These are phyloP conservation scores for Lutjanus erythropterus DNA, from an alignment of 2,113 vertebrate genomes.

Conservation along the genomic window DNA sequence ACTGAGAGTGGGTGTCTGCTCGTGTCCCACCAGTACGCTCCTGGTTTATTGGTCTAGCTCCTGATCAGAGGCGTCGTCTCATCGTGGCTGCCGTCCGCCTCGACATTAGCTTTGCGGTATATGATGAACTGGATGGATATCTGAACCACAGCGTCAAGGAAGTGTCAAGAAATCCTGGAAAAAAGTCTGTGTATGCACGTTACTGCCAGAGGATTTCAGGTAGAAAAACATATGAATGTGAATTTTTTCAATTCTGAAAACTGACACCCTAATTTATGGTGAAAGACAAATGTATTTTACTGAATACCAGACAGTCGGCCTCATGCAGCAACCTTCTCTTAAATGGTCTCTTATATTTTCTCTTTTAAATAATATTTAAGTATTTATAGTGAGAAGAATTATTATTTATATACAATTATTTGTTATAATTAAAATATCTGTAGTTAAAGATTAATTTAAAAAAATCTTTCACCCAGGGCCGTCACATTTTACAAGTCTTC, in stretches of 20 bases:
- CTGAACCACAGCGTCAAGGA: constrained; percentile 76
- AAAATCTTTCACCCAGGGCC: too few species aligned
- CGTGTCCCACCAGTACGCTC: constrained; percentile 4
- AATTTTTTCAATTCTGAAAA: neutral
- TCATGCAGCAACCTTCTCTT: too few species aligned
- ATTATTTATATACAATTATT: too few species aligned
- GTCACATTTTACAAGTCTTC: too few species aligned
- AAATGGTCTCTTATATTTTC: too few species aligned
- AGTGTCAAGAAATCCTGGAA: neutral
- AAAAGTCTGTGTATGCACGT: neutral
- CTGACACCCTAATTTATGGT: neutral
- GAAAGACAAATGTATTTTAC: neutral
- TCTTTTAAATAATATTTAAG: too few species aligned
- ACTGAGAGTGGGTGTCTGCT: constrained; percentile 10
- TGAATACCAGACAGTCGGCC: neutral
- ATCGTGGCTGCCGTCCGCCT: neutral
- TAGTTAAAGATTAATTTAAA: too few species aligned
- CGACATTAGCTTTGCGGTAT: constrained; percentile 64
- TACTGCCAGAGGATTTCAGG: too few species aligned
- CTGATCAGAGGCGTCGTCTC: constrained; percentile 76
- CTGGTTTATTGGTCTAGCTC: constrained; percentile 23
- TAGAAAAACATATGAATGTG: neutral
- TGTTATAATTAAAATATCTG: too few species aligned
- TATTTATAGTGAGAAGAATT: too few species aligned
- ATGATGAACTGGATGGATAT: constrained; percentile 84